These are phyloP conservation scores for Synodontis membranacea DNA, from an alignment of 2,113 vertebrate species.

Conservation along the genomic window DNA sequence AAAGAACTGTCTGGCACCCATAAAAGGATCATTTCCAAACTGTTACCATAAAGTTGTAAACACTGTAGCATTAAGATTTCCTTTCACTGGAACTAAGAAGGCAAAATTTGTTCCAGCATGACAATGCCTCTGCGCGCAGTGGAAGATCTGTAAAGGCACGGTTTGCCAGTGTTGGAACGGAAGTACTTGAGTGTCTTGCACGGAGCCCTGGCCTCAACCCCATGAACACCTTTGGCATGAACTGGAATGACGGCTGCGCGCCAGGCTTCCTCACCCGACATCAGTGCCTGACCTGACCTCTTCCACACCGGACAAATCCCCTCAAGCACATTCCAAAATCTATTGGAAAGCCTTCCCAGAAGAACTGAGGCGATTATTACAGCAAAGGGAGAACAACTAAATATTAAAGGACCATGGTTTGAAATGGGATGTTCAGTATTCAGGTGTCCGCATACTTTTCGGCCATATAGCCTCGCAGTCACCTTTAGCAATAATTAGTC, in stretches of 20 bases:
- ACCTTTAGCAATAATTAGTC: not conserved
- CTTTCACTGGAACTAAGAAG: not conserved
- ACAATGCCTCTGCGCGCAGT: too few species aligned
- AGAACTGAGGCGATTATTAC: too few species aligned
- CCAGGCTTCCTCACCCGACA: not conserved
- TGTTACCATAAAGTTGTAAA: not conserved
- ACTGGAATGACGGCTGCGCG: not conserved
- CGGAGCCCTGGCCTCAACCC: not conserved
- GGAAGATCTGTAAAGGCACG: not conserved
- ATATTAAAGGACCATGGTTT: not conserved
- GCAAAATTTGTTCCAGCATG: not conserved
- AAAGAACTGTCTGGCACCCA: not conserved
- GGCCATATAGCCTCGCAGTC: not conserved
- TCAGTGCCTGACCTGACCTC: too few species aligned
- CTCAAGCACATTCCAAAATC: not conserved
- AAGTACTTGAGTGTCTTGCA: not conserved
- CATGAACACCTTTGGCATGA: not conserved
- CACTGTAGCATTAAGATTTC: not conserved
- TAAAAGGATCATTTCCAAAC: not conserved
- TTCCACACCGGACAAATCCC: not conserved
- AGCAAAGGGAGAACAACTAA: too few species aligned
- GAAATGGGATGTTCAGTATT: not conserved
- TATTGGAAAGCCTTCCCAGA: not conserved
- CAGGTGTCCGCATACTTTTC: not conserved
- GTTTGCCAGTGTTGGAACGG: not conserved